Conservation (phyloP, 1,140 invertebrate genomes). For the Ruditapes philippinarum region DNA sequence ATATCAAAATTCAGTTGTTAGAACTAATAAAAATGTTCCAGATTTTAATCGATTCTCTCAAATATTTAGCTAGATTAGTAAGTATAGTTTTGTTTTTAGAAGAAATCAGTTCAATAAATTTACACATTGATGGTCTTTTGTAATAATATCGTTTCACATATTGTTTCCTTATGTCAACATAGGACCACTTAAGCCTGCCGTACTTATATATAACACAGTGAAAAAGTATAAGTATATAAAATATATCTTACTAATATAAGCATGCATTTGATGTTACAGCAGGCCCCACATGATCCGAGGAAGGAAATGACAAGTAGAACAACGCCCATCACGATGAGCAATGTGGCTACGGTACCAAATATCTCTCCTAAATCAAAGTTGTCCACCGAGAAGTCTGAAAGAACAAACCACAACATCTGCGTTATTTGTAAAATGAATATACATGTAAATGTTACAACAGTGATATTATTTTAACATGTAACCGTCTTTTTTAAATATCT, state of each 20-base stretch:
- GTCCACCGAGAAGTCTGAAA: conserved; percentile 5
- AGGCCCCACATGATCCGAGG: conserved; percentile 26
- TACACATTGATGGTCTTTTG: no score
- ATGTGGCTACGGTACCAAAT: background rate
- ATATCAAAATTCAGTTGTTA: no score
- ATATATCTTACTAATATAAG: background rate
- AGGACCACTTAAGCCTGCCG: no score
- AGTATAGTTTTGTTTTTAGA: no score
- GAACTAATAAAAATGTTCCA: no score
- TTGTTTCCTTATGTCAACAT: no score
- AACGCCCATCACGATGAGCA: background rate
- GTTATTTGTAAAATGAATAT: background rate
- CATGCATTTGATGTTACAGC: conserved; percentile 10
- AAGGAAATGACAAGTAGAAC: background rate
- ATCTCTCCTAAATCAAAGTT: background rate
- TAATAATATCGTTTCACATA: no score
- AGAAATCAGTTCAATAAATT: no score
- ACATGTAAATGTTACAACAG: background rate
- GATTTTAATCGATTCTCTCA: no score
- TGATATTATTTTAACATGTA: background rate
- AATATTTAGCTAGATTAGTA: no score
- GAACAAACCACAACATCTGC: background rate
- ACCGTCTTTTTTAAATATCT: background rate
- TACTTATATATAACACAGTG: no score
- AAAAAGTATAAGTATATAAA: no score